These are phyloP conservation scores for Helostoma temminkii DNA, from an alignment of 2,797 vertebrate genomes.

Conservation along the genomic window DNA sequence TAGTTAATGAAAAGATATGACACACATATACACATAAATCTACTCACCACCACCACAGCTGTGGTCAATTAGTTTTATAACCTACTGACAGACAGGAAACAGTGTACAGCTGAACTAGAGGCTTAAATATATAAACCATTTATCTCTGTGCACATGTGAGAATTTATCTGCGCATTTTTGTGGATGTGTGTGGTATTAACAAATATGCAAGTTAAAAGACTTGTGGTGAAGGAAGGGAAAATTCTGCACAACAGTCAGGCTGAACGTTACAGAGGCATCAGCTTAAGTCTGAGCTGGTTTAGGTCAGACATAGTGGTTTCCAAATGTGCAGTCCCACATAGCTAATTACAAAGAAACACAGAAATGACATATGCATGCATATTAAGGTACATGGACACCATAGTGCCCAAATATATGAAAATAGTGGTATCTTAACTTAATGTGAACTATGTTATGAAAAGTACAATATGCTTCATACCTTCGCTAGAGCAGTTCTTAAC, in stretches of 20 bases:
- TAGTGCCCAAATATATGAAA: background rate
- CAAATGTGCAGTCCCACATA: background rate
- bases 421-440: background rate
- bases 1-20: conserved; percentile 34
- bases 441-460: background rate
- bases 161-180: background rate
- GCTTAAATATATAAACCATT: conserved; percentile 50
- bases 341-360: background rate
- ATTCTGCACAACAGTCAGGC: background rate
- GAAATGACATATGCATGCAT: background rate
- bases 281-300: background rate
- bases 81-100: conserved; percentile 72
- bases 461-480: background rate
- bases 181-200: conserved; percentile 13
- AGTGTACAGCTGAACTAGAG: conserved; percentile 52
- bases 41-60: conserved; percentile 62
- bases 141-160: conserved; percentile 26
- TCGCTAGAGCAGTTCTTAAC: background rate
- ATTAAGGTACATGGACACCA: background rate
- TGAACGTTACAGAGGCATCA: background rate
- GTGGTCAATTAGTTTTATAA: conserved; percentile 73
- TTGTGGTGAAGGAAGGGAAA: background rate
- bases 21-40: conserved; percentile 19
- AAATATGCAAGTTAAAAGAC: conserved; percentile 5
- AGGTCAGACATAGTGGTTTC: background rate